Base-by-base conservation (phyloP, 2,888 invertebrate species). In the Acanthoscelides obtectus region DNA sequence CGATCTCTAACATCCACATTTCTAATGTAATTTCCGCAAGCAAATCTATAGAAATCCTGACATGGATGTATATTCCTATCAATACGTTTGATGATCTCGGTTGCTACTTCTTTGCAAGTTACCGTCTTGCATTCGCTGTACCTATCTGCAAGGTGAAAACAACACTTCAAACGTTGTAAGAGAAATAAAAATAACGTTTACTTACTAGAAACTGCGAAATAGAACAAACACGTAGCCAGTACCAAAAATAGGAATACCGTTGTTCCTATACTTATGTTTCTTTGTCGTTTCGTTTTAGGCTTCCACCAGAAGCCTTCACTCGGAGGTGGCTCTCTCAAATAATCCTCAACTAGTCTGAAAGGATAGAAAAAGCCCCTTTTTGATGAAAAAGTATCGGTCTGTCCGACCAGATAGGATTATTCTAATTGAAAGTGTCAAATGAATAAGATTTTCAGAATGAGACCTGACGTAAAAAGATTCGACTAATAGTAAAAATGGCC, bases 11-110 rank as follows among this genome's bases (percentile, higher is more conserved):
- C 92, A 3, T 93, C 93, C 71, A 93, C 91, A 73, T 87, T 88
- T 79, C 89, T 88, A 69, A 92, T 84, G 84, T 93, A 94, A 17
- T 88, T 88, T 12, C 93, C 93, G 80, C 94, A 94, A 0, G 93
- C 89, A 81, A 92, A 93, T 79, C 90, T 87, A 83, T 93, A 94
- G 85, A 94, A 94, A 82, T 94, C 92, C 77, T 93, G 92, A 80
- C 94, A 94, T 0, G 93, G 93, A 75, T 92, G 90, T 22, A 90
- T 89, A 6, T 84, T 83, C 2, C 86, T 83, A 78, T 94, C 90
- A 88, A 93, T 90, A 81, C 90, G 91, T 72, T 87, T 85, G 63
- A 93, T 84, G 21, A 94, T 85, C 74, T 89, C 88, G 2, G 91
- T 89, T 0, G 93, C 92, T 90, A 77, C 76, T 22, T 73, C 74